phyloP scores from a whole-genome alignment of 2,797 vertebrate genomes.

The Phrynocephalus guinanensis region DNA sequence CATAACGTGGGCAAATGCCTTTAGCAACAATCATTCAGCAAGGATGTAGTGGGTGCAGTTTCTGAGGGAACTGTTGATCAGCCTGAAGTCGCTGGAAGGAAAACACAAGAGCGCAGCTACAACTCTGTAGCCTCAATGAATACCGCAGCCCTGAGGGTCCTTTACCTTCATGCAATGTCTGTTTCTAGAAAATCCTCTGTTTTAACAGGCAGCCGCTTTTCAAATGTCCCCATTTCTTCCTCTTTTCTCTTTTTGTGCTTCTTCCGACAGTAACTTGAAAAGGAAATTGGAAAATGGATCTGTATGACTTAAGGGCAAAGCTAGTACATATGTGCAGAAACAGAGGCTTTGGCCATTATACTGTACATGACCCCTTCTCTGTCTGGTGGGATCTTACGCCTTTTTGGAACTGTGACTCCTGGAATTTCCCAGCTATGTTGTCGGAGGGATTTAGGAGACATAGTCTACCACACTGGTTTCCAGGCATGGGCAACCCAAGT shows the following conservation, averaged over 20 bases:
- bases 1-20: not conserved
- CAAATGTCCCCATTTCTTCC: constrained; percentile 62
- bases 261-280: constrained; percentile 71
- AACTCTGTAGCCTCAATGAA: not conserved
- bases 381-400: not conserved
- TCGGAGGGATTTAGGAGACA: not conserved
- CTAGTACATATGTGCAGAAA: not conserved
- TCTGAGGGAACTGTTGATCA: not conserved
- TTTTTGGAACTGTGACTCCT: not conserved
- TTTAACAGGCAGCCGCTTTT: constrained; percentile 59
- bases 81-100: not conserved
- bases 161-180: constrained; percentile 68
- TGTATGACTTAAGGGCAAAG: not conserved
- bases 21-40: not conserved
- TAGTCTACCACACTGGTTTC: not conserved
- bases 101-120: not conserved
- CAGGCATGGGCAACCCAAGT: too few species aligned
- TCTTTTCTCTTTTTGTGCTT: constrained; percentile 61
- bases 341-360: not conserved
- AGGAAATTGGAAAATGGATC: constrained; percentile 41
- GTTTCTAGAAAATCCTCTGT: constrained; percentile 71
- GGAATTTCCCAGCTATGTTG: not conserved
- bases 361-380: not conserved
- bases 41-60: not conserved
- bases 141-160: not conserved